phyloP scores from a whole-genome alignment of 2,888 invertebrate genomes.

The Stratiomys singularior region DNA sequence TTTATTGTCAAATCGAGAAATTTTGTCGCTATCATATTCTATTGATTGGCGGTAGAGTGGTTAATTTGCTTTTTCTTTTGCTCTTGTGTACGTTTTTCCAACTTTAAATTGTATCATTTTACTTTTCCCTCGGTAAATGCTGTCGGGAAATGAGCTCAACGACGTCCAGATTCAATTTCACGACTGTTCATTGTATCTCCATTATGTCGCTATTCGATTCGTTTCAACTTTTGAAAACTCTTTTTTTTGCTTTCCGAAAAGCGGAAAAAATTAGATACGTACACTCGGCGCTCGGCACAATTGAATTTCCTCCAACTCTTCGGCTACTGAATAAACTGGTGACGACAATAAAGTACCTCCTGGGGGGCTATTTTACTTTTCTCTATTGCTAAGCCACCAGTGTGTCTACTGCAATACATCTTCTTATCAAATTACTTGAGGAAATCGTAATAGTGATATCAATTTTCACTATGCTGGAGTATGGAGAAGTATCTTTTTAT shows the following conservation, averaged over 20 bases:
- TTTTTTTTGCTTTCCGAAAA: constrained; percentile 14
- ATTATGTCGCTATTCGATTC: constrained; percentile 20
- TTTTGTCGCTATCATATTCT: neutral
- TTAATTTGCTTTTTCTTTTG: too few relatives aligned
- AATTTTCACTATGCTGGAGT: constrained; percentile 3
- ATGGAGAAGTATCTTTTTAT: neutral
- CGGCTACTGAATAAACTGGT: neutral
- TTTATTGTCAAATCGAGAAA: constrained; percentile 9
- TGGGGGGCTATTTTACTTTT: neutral
- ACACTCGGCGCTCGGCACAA: too few relatives aligned
- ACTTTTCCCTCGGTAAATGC: neutral
- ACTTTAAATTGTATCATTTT: neutral
- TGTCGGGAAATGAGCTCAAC: neutral
- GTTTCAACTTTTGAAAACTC: constrained; percentile 25
- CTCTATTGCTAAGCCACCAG: neutral
- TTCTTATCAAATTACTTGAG: constrained; percentile 38
- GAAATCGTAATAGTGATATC: constrained; percentile 30
- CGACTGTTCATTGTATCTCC: neutral
- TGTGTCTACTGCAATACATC: constrained; percentile 17
- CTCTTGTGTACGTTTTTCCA: too few relatives aligned
- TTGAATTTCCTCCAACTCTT: neutral
- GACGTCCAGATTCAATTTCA: constrained; percentile 9
- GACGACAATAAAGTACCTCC: neutral
- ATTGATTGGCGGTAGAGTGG: neutral
- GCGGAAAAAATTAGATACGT: neutral